Percentiles rank a stretch among this genome's conserved stretches.
These are phyloP conservation scores for Yponomeuta malinellus DNA, from an alignment of 2,888 invertebrate genomes.

Conservation along the genomic window DNA sequence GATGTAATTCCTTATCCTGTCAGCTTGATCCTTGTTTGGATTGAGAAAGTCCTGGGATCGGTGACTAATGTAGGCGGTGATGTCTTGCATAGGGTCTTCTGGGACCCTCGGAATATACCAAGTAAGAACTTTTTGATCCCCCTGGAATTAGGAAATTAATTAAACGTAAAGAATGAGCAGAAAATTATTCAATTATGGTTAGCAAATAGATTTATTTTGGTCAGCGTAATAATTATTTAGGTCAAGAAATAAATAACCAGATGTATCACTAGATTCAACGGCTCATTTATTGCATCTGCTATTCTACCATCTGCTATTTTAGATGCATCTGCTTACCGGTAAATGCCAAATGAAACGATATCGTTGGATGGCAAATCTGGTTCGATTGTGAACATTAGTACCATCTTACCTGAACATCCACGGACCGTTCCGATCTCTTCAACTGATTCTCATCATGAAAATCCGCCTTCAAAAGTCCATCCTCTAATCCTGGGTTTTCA, in stretches of 20 bases:
- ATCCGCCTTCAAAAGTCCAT: conserved; percentile 20
- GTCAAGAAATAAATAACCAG: no score
- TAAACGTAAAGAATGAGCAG: no score
- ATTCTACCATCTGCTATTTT: no score
- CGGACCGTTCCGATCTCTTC: neutral
- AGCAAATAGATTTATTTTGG: conserved; percentile 22
- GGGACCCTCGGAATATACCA: conserved; percentile 27
- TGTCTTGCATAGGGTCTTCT: conserved; percentile 38
- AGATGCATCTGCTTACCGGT: no score
- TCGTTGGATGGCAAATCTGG: no score
- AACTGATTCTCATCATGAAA: conserved; percentile 22
- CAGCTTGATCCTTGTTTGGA: conserved; percentile 34
- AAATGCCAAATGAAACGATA: no score
- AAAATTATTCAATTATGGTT: no score
- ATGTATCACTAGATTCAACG: no score
- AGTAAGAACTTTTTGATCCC: conserved; percentile 20
- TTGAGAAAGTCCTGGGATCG: conserved; percentile 35
- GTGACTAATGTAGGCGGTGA: conserved; percentile 50
- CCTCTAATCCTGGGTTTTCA: conserved; percentile 30
- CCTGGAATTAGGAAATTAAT: conserved; percentile 20
- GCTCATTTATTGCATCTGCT: no score
- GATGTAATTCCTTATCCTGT: conserved; percentile 26
- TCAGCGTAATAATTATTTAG: no score
- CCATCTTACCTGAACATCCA: neutral
- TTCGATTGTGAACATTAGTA: no score